Conservation (phyloP, 2,888 invertebrate genomes). For the Philaethria dido region DNA sequence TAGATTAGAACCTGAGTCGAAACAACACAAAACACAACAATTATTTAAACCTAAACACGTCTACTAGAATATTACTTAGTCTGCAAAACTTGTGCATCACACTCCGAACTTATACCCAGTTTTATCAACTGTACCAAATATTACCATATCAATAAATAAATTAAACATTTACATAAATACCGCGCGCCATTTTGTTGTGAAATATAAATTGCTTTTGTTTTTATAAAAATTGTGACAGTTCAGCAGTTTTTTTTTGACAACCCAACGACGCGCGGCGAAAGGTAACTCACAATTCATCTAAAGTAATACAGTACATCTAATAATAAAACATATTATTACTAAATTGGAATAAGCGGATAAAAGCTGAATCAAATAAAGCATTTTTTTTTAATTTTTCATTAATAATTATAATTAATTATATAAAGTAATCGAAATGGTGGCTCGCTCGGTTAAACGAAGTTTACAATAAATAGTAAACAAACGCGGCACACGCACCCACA, state of each 20-base stretch:
- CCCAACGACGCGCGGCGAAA: slow-evolving; percentile 46
- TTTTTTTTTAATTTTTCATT: slow-evolving; percentile 54
- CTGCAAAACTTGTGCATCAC: slow-evolving; percentile 75
- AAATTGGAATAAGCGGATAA: slow-evolving; percentile 72
- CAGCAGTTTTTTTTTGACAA: slow-evolving; percentile 25
- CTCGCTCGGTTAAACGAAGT: slow-evolving; percentile 65
- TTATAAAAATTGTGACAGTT: slow-evolving; percentile 15
- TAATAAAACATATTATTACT: slow-evolving; percentile 69
- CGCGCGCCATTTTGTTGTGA: slow-evolving; percentile 31
- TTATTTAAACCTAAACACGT: slow-evolving; percentile 71
- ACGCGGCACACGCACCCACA: slow-evolving; percentile 53
- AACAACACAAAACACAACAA: slow-evolving; percentile 79
- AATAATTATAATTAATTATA: slow-evolving; percentile 38
- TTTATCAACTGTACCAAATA: slow-evolving; percentile 54
- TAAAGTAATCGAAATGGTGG: slow-evolving; percentile 50
- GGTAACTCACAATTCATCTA: slow-evolving; percentile 76
- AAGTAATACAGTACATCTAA: slow-evolving; percentile 70
- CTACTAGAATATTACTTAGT: slow-evolving; percentile 56
- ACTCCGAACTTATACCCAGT: slow-evolving; percentile 51
- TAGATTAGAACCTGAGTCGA: slow-evolving; percentile 66
- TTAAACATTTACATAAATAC: slow-evolving; percentile 49
- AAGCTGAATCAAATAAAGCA: slow-evolving; percentile 70
- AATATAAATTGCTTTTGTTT: slow-evolving; percentile 5
- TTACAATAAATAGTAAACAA: slow-evolving; percentile 80
- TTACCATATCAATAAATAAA: slow-evolving; percentile 58